Evolutionary conservation across 2,113 vertebrate genomes (phyloP), one percentile per base, ranked within the genome.

Genomic region (Eubucco bourcierii): DNA sequence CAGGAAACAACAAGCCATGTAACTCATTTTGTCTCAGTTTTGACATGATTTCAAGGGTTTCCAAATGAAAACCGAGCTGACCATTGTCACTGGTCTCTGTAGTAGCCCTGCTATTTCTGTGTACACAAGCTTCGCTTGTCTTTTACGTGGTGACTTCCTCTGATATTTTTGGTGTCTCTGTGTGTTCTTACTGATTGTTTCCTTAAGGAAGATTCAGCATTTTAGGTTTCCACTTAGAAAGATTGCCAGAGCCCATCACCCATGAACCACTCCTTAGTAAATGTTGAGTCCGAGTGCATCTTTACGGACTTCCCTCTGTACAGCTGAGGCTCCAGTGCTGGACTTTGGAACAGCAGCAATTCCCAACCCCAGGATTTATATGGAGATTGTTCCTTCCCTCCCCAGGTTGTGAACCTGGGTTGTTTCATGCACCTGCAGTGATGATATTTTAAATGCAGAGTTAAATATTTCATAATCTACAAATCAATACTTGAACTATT

Each of bases 1-100:
- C 61, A 88, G 84, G 87, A 96, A 93, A 60, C 66, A 87, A 19
- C 23, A 59, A 85, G 73, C 80, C 15, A 7, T 94, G 56, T 77
- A 84, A 65, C 90, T 88, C 53, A 50, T 68, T 84, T 82, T 77
- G 60, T 84, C 65, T 84, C 64, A 71, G 70, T 71, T 83, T 2
- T 71, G 87, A 29, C 73, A 52, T 56, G 11, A 63, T 83, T 93
- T 63, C 79, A 92, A 34, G 84, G 34, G 46, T 50, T 90, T 94
- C 64, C 59, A 75, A 59, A 56, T 72, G 27, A 81, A 94, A 94
- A 79, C 14, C 56, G 28, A 90, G 61, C 65, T 93, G 61, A 25
- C 23, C 52, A 4, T 41, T 90, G 41, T 56, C 55, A 41, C 59
- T 71, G n/a, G 59, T 70, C 55, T 52, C 34, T 55, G 52, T 73